Evolutionary conservation across 2,113 vertebrate species (phyloP), one percentile per base, ranked within the genome.

Genomic region (Mastomys coucha): DNA sequence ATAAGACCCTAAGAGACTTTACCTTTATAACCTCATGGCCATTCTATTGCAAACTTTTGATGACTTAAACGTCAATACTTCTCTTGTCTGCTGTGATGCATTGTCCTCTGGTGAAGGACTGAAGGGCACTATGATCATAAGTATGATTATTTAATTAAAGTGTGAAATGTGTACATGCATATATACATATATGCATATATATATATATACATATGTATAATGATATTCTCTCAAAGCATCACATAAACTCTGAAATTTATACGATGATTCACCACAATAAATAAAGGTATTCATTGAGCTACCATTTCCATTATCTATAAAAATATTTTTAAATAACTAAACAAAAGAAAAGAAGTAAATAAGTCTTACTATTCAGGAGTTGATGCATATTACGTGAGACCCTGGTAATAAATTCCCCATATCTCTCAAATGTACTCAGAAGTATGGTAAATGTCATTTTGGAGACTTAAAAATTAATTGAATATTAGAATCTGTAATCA

Each of bases 21-120:
- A 96, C 98, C 94, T 97, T 97, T 98, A 98, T 96, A 98, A 98
- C 97, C 86, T 94, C 96, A 96, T 96, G 91, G 95, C 97, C 97
- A 98, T 70, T 93, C 67, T 98, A 95, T 86, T 90, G 42, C 93
- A 98, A 63, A 91, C 63, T 97, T 69, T 97, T 96, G 88, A 95
- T 97, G 96, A 95, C 67, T 96, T 49, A 97, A 82, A 88, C 45
- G 31, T 70, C 70, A 95, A 63, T 63, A 42, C 1, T 60, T 94
- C 72, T 63, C 69, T 94, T 22, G 60, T 84, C 86, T 88, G 26
- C 42, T 70, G 14, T 90, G 56, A 70, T 24, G 2, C 88, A 45
- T 77, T 88, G 12, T 78, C 7, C 45, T 13, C 24, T 77, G n/a
- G 24, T 42, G 17, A 90, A 72, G 31, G 11, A 24, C 76, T 17